Conservation (phyloP, 2,888 invertebrate species). For the Melanostoma scalare region DNA sequence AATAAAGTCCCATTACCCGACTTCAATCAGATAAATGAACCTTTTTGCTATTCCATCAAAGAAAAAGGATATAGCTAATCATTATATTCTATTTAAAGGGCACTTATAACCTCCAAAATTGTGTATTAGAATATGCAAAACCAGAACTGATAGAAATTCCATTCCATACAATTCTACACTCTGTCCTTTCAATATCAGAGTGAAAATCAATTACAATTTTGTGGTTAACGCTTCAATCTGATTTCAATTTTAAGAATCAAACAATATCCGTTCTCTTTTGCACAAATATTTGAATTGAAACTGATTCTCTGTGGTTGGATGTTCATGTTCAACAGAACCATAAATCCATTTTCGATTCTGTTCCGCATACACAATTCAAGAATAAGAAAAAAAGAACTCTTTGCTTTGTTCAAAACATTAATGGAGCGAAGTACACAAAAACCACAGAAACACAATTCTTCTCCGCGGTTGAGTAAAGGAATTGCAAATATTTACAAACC, state of each 20-base stretch:
- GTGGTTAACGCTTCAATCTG: constrained; percentile 54
- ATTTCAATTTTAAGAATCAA: constrained; percentile 49
- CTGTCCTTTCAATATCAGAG: background rate
- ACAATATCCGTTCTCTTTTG: constrained; percentile 55
- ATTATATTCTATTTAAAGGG: too few relatives aligned
- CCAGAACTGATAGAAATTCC: background rate
- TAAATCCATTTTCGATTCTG: constrained; percentile 11
- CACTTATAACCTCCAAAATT: too few relatives aligned
- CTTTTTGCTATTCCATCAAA: too few relatives aligned
- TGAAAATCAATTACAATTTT: constrained; percentile 36
- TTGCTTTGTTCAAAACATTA: constrained; percentile 25
- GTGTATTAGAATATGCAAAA: background rate
- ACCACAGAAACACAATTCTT: constrained; percentile 53
- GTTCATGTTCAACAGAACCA: constrained; percentile 4
- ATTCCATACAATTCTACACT: constrained; percentile 23
- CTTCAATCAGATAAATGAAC: too few relatives aligned
- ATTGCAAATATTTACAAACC: constrained; percentile 40
- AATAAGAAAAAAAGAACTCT: background rate
- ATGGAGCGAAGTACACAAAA: constrained; percentile 34
- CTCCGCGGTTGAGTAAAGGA: constrained; percentile 46
- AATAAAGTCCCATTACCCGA: too few relatives aligned
- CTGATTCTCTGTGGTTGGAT: constrained; percentile 43
- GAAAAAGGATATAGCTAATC: too few relatives aligned
- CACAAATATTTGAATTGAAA: constrained; percentile 52
- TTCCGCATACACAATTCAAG: background rate